Evolutionary conservation across 2,888 invertebrate genomes (phyloP).

Genomic region (Arrhopalites spinosus): DNA sequence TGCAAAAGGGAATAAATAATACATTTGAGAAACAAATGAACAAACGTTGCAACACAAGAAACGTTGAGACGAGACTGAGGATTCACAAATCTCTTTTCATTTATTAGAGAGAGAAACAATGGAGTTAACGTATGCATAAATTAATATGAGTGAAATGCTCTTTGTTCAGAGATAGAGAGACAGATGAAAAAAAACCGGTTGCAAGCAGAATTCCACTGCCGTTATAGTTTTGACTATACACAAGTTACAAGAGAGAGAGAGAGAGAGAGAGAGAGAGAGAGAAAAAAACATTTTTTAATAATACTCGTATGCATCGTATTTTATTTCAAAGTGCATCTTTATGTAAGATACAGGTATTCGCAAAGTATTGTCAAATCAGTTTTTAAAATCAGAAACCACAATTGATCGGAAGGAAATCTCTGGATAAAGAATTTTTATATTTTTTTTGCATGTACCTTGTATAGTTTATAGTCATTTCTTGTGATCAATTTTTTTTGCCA

Average conservation of each 20-base stretch:
- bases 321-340: too few species aligned
- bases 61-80: slow-evolving; percentile 16
- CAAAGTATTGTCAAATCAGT: too few species aligned
- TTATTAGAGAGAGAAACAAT: slow-evolving; percentile 20
- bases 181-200: slow-evolving; percentile 40
- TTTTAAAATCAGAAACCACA: too few species aligned
- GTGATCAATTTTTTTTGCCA: too few species aligned
- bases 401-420: too few species aligned
- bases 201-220: slow-evolving; percentile 34
- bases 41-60: slow-evolving; percentile 5
- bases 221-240: slow-evolving; percentile 35
- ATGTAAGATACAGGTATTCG: too few species aligned
- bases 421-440: too few species aligned
- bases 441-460: too few species aligned
- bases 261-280: too few species aligned
- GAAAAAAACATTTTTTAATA: too few species aligned
- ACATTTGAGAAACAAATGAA: slow-evolving; percentile 13
- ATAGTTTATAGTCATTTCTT: too few species aligned
- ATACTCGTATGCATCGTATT: too few species aligned
- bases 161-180: slow-evolving; percentile 29
- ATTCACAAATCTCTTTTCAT: not conserved
- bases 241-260: not conserved
- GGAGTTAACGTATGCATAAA: slow-evolving; percentile 17
- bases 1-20: not conserved
- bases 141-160: slow-evolving; percentile 29